phyloP scores from a whole-genome alignment of 2,888 invertebrate genomes.

The Cosmia trapezina region DNA sequence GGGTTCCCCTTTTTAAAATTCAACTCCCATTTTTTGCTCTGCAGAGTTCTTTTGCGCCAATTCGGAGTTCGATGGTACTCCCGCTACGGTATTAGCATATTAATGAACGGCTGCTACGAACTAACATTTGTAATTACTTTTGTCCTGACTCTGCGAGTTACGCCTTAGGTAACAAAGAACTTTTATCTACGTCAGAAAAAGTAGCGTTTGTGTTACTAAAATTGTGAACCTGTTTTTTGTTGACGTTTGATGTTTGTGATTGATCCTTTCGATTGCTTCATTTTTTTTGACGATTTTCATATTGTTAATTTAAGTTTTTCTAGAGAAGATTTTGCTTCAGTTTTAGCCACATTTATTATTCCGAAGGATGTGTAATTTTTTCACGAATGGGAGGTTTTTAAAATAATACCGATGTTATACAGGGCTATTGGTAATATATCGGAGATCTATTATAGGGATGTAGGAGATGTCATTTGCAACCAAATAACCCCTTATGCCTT shows the following conservation, averaged over 20 bases:
- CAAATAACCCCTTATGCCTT: too few relatives aligned
- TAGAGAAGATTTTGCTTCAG: not conserved
- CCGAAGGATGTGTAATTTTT: not conserved
- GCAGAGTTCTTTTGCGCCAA: conserved; percentile 71
- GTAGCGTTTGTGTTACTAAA: conserved; percentile 43
- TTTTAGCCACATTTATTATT: not conserved
- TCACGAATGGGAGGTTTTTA: not conserved
- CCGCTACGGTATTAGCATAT: conserved; percentile 83
- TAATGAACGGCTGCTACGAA: conserved; percentile 78
- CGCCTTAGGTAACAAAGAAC: conserved; percentile 64
- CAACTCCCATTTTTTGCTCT: conserved; percentile 68
- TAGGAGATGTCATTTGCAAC: too few relatives aligned
- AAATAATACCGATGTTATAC: not conserved
- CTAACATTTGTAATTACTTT: conserved; percentile 75
- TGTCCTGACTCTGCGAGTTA: conserved; percentile 68
- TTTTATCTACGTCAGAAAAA: conserved; percentile 44
- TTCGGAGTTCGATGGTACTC: conserved; percentile 78
- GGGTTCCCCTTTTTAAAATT: conserved; percentile 70
- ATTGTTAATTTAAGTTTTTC: not conserved
- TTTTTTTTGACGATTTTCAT: not conserved
- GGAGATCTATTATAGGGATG: too few relatives aligned
- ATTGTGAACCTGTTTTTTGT: conserved; percentile 36
- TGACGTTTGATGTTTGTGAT: conserved; percentile 15
- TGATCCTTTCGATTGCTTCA: conserved; percentile 12
- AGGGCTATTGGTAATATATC: too few relatives aligned